Base-by-base conservation (phyloP, 2,888 invertebrate genomes). In the Eustalomyia histrio region DNA sequence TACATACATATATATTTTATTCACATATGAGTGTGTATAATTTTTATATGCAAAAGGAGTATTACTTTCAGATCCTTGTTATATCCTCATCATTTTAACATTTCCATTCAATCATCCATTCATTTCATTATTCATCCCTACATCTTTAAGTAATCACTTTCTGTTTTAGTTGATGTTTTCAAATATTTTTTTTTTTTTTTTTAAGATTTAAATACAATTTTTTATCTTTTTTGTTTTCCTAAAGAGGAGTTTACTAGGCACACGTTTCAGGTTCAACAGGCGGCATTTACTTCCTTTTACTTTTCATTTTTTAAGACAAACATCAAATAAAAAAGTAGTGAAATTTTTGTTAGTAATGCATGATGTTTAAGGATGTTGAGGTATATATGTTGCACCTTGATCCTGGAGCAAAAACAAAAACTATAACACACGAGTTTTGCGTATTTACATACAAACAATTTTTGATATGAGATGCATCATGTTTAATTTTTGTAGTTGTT, bases 361-460 rank as follows among this genome's bases (percentile, higher is more conserved):
- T 43, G 47, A 61, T 81, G 50, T 78, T 81, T 81, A 65, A 74
- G 81, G 69, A 78, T 81, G 71, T 79, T 81, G 74, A 79, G 78
- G 78, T 81, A 71, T 71, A 55, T 75, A 63, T 33, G 58, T 78
- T 81, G 81, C 81, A 81, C 81, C 81, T 81, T 81, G 74, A 52
- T 63, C 33, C 63, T 72, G 33, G 64, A 52, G 57, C 35, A 24
- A 71, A 60, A 74, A 47, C 24, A 17, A 61, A 17, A 63, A 8
- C 33, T 8, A 47, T 18, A 43, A 58, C 21, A 39, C 80, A 71
- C 50, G 65, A 33, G 67, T 71, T 71, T 67, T 79, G 74, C 78
- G 47, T 67, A 78, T 81, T 78, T 78, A 78, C 74, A 79, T 71
- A 74, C 47, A 33, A 8, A 10, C n/a, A 43, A 12, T 39, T n/a